These are phyloP conservation scores for Hippocampus comes DNA, from an alignment of 2,113 vertebrate genomes.

Conservation along the genomic window DNA sequence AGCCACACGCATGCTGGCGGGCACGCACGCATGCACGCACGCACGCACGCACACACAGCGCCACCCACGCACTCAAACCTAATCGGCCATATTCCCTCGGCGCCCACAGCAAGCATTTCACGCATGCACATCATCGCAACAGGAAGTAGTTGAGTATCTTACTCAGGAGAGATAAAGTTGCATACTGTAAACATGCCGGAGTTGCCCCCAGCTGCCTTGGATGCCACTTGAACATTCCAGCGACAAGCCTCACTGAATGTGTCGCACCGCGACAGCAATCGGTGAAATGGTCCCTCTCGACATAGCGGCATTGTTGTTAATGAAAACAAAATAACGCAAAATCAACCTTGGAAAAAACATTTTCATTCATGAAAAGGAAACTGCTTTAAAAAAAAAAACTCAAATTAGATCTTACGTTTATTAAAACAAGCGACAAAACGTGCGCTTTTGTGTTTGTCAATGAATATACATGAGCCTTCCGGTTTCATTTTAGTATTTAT, in stretches of 20 bases:
- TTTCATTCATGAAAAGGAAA: too few relatives aligned
- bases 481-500: too few relatives aligned
- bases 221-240: not conserved
- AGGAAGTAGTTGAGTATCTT: conserved; percentile 27
- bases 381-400: too few relatives aligned
- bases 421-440: too few relatives aligned
- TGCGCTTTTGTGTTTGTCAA: too few relatives aligned
- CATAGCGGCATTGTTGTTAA: too few relatives aligned
- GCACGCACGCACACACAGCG: not conserved
- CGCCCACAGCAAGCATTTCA: conserved; percentile 43
- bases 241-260: not conserved
- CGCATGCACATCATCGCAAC: conserved; percentile 40
- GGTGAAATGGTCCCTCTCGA: too few relatives aligned
- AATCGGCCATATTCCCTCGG: conserved; percentile 21
- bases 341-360: too few relatives aligned
- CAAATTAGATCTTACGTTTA: too few relatives aligned
- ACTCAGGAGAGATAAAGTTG: conserved; percentile 13
- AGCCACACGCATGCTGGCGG: conserved; percentile 38
- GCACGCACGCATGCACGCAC: conserved; percentile 3
- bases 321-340: too few relatives aligned
- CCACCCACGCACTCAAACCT: conserved; percentile 15
- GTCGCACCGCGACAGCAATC: not conserved
- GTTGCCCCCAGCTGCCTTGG: conserved; percentile 2
- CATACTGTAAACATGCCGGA: conserved; percentile 16
- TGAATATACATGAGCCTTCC: too few relatives aligned